A percentile compares a stretch with the other conserved stretches of the same genome.
phyloP scores from a whole-genome alignment of 2,113 vertebrate genomes.

The Xiphophorus maculatus region DNA sequence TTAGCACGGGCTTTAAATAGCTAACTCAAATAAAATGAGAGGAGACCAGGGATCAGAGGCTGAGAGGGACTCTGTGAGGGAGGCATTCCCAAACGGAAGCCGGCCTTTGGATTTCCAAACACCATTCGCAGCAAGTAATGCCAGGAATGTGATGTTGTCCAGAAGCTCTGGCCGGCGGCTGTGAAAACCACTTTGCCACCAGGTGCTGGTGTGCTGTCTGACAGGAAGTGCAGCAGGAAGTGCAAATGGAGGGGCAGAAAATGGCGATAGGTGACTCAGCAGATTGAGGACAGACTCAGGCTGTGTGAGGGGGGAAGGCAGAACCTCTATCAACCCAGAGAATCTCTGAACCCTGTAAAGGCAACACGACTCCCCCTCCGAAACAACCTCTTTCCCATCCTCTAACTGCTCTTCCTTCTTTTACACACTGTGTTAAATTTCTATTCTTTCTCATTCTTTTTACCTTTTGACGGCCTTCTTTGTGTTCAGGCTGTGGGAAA shows the following conservation, averaged over 20 bases:
- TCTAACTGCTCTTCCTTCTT: slow-evolving; percentile 46
- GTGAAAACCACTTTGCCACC: slow-evolving; percentile 51
- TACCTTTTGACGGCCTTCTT: slow-evolving; percentile 83
- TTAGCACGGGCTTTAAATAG: slow-evolving; percentile 74
- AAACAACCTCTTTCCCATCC: slow-evolving; percentile 38
- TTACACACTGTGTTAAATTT: slow-evolving; percentile 78
- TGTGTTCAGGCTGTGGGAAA: slow-evolving; percentile 84
- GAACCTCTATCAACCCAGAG: slow-evolving; percentile 27
- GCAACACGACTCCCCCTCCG: slow-evolving; percentile 44
- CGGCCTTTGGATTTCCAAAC: slow-evolving; percentile 65
- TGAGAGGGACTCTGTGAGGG: slow-evolving; percentile 71
- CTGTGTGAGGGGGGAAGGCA: slow-evolving; percentile 1
- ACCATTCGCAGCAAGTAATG: slow-evolving; percentile 63
- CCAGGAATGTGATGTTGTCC: slow-evolving; percentile 72
- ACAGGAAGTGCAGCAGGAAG: slow-evolving; percentile 66
- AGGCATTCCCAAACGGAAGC: slow-evolving; percentile 76
- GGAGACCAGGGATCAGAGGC: slow-evolving; percentile 66
- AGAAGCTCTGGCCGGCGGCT: slow-evolving; percentile 28
- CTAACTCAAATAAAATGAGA: slow-evolving; percentile 75
- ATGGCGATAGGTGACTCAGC: slow-evolving; percentile 71
- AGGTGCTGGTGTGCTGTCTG: slow-evolving; percentile 49
- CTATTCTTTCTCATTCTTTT: slow-evolving; percentile 78
- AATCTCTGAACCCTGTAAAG: slow-evolving; percentile 45
- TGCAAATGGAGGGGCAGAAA: slow-evolving; percentile 54
- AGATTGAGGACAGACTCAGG: slow-evolving; percentile 22